A percentile compares a stretch with the other conserved stretches of the same genome.
Evolutionary conservation across 2,797 vertebrate species (phyloP).

Genomic region (Huso huso): DNA sequence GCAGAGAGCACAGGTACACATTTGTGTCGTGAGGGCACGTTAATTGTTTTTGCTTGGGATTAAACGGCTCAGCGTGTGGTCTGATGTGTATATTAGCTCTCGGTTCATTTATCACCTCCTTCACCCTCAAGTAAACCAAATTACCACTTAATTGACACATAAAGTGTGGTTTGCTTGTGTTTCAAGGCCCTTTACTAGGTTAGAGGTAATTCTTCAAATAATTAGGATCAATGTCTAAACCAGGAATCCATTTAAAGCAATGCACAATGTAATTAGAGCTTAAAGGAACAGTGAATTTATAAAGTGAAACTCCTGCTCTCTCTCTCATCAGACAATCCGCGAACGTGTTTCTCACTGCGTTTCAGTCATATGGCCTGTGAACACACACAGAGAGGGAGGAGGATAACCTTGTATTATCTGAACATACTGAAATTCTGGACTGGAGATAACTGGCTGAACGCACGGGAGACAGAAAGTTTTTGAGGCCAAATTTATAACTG

Average conservation of each 20-base stretch:
- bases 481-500: too few species aligned
- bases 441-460: too few species aligned
- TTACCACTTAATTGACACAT: not conserved
- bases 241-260: not conserved
- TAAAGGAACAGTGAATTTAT: not conserved
- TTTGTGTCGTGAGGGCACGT: not conserved
- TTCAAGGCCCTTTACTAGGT: not conserved
- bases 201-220: not conserved
- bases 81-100: not conserved
- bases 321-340: too few species aligned
- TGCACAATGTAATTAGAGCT: not conserved
- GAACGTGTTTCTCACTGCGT: too few species aligned
- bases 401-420: too few species aligned
- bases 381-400: too few species aligned
- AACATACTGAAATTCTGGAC: too few species aligned
- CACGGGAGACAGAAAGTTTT: too few species aligned
- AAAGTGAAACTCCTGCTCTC: too few species aligned
- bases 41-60: not conserved
- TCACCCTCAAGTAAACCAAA: not conserved
- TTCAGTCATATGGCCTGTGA: too few species aligned
- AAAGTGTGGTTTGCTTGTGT: not conserved
- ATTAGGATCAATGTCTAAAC: not conserved
- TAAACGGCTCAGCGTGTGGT: not conserved
- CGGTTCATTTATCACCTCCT: not conserved
- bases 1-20: too few species aligned